These are phyloP conservation scores for Bombus superbus DNA, from an alignment of 1,140 invertebrate genomes.

Conservation along the genomic window DNA sequence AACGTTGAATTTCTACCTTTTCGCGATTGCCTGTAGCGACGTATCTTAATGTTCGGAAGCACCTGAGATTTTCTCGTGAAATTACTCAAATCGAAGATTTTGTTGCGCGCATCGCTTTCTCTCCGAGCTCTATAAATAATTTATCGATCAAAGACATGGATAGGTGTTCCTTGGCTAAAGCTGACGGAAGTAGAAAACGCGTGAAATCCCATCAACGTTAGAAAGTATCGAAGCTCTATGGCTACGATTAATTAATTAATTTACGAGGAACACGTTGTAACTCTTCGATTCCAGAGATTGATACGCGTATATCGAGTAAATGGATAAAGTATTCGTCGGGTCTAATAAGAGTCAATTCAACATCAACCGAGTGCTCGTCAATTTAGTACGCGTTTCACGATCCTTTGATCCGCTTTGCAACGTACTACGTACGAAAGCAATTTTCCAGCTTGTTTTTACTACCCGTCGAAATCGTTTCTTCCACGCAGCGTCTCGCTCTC, in stretches of 20 bases:
- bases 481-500: no score
- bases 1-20: no score
- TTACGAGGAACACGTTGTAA: neutral
- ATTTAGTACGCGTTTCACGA: neutral
- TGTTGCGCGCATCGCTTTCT: neutral
- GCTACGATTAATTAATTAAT: neutral
- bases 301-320: neutral
- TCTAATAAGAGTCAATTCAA: neutral
- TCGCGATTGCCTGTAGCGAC: no score
- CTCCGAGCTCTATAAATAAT: no score
- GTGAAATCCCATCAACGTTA: neutral
- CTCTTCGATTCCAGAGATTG: no score
- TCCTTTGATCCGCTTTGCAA: neutral
- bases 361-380: neutral
- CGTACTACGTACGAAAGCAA: neutral
- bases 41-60: no score
- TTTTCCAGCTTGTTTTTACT: conserved; percentile 7
- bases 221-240: neutral
- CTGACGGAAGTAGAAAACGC: neutral
- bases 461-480: neutral
- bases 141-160: no score
- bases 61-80: no score
- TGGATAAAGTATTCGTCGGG: neutral
- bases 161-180: no score
- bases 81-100: no score